Conservation (phyloP, 2,888 invertebrate genomes). For the Acrocyrtus sp. region DNA sequence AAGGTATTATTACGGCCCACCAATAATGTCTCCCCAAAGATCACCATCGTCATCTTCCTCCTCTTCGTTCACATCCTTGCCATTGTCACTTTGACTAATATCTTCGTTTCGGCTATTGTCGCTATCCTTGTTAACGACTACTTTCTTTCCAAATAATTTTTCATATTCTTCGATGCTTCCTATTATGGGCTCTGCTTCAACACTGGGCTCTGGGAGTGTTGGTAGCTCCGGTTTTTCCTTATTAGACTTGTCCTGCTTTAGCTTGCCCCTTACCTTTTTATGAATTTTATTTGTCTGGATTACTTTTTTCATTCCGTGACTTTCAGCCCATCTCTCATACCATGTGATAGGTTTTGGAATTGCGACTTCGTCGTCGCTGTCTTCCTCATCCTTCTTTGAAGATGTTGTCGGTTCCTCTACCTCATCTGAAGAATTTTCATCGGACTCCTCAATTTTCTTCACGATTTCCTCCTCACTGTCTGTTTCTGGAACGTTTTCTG, state of each 20-base stretch:
- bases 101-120: not conserved
- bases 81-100: not conserved
- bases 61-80: conserved; percentile 2
- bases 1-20: too few species aligned
- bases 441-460: not conserved
- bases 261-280: conserved; percentile 62
- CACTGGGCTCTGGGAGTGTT: conserved; percentile 27
- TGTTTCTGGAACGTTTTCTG: not conserved
- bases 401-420: not conserved
- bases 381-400: conserved; percentile 4
- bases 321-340: conserved; percentile 64
- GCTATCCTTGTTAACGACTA: conserved; percentile 7
- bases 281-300: conserved; percentile 64
- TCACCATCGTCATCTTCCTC: conserved; percentile 57
- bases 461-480: conserved; percentile 2
- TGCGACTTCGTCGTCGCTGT: conserved; percentile 31
- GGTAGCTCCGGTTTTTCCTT: conserved; percentile 35
- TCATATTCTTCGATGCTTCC: conserved; percentile 64
- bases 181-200: conserved; percentile 62
- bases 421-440: conserved; percentile 1
- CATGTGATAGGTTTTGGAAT: conserved; percentile 62
- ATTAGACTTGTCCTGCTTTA: conserved; percentile 35
- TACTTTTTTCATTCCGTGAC: conserved; percentile 64
- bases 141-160: conserved; percentile 62
- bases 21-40: conserved; percentile 62